Conservation (phyloP, 2,113 vertebrate species). For the Clarias magur region DNA sequence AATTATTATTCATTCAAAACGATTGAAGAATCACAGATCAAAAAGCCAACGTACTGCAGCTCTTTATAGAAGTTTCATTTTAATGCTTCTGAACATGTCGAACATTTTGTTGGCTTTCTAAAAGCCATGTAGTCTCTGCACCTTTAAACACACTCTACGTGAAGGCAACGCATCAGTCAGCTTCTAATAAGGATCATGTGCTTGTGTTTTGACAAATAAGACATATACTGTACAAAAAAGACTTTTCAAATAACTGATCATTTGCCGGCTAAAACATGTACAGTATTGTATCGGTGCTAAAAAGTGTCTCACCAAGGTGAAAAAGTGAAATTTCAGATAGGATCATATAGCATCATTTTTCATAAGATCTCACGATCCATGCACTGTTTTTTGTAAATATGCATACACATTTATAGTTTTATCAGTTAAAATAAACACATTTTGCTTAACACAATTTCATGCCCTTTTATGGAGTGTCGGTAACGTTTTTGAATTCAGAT, state of each 20-base stretch:
- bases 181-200: slow-evolving; percentile 4
- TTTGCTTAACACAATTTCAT: too few species aligned
- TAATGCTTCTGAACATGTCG: not conserved
- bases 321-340: too few species aligned
- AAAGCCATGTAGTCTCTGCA: not conserved
- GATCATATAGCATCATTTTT: too few species aligned
- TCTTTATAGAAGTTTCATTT: not conserved
- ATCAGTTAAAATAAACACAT: too few species aligned
- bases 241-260: not conserved
- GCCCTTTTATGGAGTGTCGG: too few species aligned
- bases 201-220: slow-evolving; percentile 23
- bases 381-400: too few species aligned
- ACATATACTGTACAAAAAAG: not conserved
- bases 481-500: too few species aligned
- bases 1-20: not conserved
- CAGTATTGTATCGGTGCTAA: too few species aligned
- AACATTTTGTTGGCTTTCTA: not conserved
- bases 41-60: not conserved
- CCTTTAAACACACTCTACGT: slow-evolving; percentile 31
- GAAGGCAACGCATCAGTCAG: not conserved
- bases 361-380: too few species aligned
- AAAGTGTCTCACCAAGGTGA: too few species aligned
- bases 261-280: not conserved
- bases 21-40: not conserved
- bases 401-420: too few species aligned